Base-by-base conservation (phyloP, 2,888 invertebrate genomes). In the Platynereis dumerilii region DNA sequence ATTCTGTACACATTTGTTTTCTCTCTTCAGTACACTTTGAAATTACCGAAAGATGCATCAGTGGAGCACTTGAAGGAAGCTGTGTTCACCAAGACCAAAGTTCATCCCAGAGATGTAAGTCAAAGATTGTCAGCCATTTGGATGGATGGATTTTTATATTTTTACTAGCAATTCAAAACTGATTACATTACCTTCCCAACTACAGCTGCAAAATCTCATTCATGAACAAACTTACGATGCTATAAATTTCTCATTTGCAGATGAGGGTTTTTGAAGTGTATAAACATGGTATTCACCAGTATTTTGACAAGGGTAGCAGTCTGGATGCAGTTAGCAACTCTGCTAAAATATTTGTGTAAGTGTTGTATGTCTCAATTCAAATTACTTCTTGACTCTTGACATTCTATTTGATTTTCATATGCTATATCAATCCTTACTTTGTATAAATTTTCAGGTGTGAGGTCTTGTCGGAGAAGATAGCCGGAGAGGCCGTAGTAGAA, bases 401-500 rank as follows among this genome's bases (percentile, higher is more conserved):
- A n/a, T n/a, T n/a, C n/a, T n/a, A n/a, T n/a, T n/a, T n/a, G 34
- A 7, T 12, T 12, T 34, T 34, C 12, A 34, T 34, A 34, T 5
- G 34, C 12, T 12, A 34, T 34, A 5, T 7, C 12, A 34, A 34
- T 5, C 34, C 7, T 5, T 34, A 12, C 7, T 34, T 34, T 34
- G 34, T n/a, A n/a, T n/a, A 39, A 67, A 12, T 24, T 60, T 76
- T 1, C 73, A 84, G 84, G 20, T 80, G 77, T 76, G 83, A 85
- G 72, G 76, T 82, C 2, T 74, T 83, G 65, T 80, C 82, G 26
- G 76, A 80, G 52, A 75, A 78, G 15, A 72, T 81, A 22, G 83
- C 81, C 48, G 81, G 82, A 22, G 85, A 84, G 65, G 76, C 79
- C 62, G 82, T 85, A 7, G 71, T 78, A 53, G 80, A 83, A 65